Evolutionary conservation across 1,140 invertebrate genomes (phyloP).

Genomic region (Heliconius nattereri): DNA sequence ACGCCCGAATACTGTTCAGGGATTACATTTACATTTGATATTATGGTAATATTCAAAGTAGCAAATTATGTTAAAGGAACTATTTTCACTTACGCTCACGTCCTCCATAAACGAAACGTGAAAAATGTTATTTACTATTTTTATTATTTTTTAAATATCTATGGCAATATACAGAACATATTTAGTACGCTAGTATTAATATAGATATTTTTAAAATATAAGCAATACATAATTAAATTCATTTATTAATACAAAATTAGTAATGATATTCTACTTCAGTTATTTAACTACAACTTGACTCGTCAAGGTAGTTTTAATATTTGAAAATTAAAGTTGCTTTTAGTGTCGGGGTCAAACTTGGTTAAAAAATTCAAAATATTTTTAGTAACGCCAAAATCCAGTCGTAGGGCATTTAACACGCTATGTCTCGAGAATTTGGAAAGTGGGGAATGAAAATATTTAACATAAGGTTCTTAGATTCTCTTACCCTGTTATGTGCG

Average conservation of each 20-base stretch:
- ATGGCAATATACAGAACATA: neutral
- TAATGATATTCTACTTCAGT: too few relatives aligned
- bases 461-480: too few relatives aligned
- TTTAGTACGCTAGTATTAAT: neutral
- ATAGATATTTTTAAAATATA: too few relatives aligned
- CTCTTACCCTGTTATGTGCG: too few relatives aligned
- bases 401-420: too few relatives aligned
- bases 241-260: too few relatives aligned
- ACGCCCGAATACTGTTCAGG: conserved; percentile 13
- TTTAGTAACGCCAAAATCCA: neutral
- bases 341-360: conserved; percentile 4
- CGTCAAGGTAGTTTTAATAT: neutral
- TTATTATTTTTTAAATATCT: neutral
- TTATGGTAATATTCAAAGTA: conserved; percentile 12
- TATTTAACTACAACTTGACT: too few relatives aligned
- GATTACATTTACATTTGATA: conserved; percentile 24
- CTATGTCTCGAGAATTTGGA: too few relatives aligned
- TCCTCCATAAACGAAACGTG: neutral
- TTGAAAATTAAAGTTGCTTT: neutral
- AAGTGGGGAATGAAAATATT: too few relatives aligned
- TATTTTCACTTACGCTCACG: neutral
- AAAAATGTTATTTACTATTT: neutral
- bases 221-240: too few relatives aligned
- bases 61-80: neutral
- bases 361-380: neutral